phyloP scores from a whole-genome alignment of 2,797 vertebrate genomes.

The Spinibarbus caldwelli region DNA sequence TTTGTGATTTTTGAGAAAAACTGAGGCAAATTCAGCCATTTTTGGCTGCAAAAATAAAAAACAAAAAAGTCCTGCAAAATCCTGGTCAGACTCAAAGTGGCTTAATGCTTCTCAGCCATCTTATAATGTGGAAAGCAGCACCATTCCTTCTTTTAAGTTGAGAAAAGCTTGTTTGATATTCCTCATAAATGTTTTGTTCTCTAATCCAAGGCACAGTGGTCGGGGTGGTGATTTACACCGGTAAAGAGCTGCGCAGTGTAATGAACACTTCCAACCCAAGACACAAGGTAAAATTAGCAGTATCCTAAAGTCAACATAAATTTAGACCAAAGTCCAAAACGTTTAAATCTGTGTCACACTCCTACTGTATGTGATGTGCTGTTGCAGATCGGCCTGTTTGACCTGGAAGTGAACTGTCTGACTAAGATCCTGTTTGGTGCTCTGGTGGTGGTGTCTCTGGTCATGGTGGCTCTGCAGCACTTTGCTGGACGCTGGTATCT shows the following conservation, averaged over 20 bases:
- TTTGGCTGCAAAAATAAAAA: background rate
- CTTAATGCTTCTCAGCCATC: constrained; percentile 28
- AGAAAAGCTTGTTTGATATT: constrained; percentile 21
- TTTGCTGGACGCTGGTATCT: constrained; percentile 98
- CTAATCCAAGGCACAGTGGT: constrained; percentile 87
- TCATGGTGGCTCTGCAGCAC: constrained; percentile 98
- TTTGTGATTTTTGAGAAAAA: too few species aligned
- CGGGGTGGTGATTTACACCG: constrained; percentile 96
- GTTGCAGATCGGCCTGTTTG: constrained; percentile 92
- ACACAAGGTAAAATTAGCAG: constrained; percentile 87
- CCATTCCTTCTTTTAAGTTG: background rate
- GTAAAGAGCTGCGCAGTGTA: constrained; percentile 95
- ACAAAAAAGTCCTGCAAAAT: background rate
- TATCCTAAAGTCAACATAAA: background rate
- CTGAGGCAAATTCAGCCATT: background rate
- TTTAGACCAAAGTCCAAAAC: background rate
- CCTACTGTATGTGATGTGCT: constrained; percentile 6
- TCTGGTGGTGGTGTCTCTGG: constrained; percentile 92
- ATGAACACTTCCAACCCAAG: constrained; percentile 98
- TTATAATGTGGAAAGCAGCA: constrained; percentile 49
- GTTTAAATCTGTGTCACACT: background rate
- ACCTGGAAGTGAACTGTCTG: constrained; percentile 97
- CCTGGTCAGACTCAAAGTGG: background rate
- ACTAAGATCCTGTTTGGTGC: constrained; percentile 97
- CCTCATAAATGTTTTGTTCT: constrained; percentile 7